Base-by-base conservation (phyloP, 1,140 invertebrate genomes). In the Leptestheria dahalacensis region DNA sequence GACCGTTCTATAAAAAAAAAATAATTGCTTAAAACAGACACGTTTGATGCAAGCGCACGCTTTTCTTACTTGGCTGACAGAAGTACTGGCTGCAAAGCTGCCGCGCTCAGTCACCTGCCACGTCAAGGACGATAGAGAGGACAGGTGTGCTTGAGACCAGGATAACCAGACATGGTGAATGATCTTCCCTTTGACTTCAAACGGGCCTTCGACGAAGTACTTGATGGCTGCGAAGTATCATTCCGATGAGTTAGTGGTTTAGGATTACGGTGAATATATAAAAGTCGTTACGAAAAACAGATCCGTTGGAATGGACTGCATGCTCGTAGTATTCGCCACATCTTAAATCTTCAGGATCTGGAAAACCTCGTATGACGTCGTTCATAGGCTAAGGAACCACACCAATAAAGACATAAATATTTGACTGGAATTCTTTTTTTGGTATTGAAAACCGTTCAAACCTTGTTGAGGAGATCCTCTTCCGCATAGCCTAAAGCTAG, bases 401-500 rank as follows among this genome's bases (percentile, higher is more conserved):
- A n/a, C n/a, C n/a, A n/a, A n/a, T n/a, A n/a, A n/a, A n/a, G n/a
- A n/a, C n/a, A n/a, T n/a, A n/a, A n/a, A n/a, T n/a, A n/a, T n/a
- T n/a, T n/a, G n/a, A n/a, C n/a, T n/a, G n/a, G n/a, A n/a, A n/a
- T n/a, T n/a, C n/a, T n/a, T n/a, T n/a, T n/a, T n/a, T n/a, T n/a
- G n/a, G n/a, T n/a, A n/a, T n/a, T n/a, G n/a, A n/a, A n/a, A n/a
- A n/a, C n/a, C n/a, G n/a, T n/a, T n/a, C 48, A 62, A 66, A 75
- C 79, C 67, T 79, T 77, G 20, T 78, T 78, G 21, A 80, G 69
- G 0, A 83, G 74, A 63, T 82, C 78, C 0, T 72, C 68, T 63
- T 78, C 74, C 0, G 74, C 66, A 66, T 82, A 83, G 9, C 82
- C 81, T 67, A 82, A 82, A 15, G 82, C 76, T 26, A 83, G 68